These are phyloP conservation scores for Protonemura montana DNA, from an alignment of 2,888 invertebrate genomes.

Conservation along the genomic window DNA sequence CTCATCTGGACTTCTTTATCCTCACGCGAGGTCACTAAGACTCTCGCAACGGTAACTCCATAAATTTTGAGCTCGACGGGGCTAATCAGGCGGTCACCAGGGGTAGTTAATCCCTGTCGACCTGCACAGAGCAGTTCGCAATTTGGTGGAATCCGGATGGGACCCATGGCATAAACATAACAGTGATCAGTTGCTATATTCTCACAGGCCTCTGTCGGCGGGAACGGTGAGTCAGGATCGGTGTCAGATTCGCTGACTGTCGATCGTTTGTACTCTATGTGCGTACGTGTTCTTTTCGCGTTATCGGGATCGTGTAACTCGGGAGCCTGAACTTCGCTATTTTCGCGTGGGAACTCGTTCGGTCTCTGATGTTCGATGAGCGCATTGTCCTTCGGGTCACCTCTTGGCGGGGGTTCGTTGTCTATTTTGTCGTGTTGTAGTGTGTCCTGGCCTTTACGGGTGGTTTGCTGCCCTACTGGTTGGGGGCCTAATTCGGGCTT, in stretches of 20 bases:
- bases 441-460: background rate
- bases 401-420: background rate
- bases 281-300: background rate
- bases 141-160: background rate
- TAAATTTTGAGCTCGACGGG: background rate
- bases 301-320: background rate
- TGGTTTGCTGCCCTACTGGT: background rate
- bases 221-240: background rate
- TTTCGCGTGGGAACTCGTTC: background rate
- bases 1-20: background rate
- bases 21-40: background rate
- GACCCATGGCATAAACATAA: background rate
- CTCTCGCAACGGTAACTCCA: background rate
- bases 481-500: background rate
- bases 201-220: background rate
- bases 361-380: background rate
- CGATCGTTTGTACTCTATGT: background rate
- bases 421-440: background rate
- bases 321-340: background rate
- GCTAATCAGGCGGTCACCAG: background rate
- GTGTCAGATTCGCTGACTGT: background rate
- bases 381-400: background rate
- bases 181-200: background rate
- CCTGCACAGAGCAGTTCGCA: background rate
- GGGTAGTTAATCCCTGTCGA: background rate